A percentile compares a stretch with the other conserved stretches of the same genome.
Evolutionary conservation across 2,888 invertebrate species (phyloP).

Genomic region (Phyto melanocephala): DNA sequence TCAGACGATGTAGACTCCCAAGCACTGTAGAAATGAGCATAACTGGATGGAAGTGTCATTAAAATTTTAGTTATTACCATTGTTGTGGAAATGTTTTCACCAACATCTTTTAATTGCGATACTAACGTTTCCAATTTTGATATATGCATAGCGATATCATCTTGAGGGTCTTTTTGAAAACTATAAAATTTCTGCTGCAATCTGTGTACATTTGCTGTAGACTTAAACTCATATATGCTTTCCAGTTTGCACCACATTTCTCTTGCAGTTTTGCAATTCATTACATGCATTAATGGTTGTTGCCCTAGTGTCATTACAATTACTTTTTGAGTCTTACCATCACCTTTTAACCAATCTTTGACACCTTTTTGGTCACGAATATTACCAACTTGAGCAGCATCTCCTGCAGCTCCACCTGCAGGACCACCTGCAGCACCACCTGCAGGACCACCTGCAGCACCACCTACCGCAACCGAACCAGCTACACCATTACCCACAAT

Average conservation of each 20-base stretch:
- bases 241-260: conserved; percentile 53
- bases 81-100: conserved; percentile 54
- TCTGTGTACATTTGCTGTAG: conserved; percentile 45
- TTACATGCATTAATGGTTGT: conserved; percentile 40
- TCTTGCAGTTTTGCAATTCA: conserved; percentile 45
- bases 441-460: not conserved
- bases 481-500: not conserved
- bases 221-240: conserved; percentile 49
- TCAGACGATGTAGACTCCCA: conserved; percentile 50
- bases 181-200: conserved; percentile 65
- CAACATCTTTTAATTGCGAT: conserved; percentile 54
- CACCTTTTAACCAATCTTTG: conserved; percentile 11
- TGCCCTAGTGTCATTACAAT: conserved; percentile 48
- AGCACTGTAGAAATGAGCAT: conserved; percentile 53
- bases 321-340: conserved; percentile 51
- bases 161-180: conserved; percentile 54
- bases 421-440: not conserved
- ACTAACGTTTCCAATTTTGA: conserved; percentile 53
- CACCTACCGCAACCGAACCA: not conserved
- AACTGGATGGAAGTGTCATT: conserved; percentile 47
- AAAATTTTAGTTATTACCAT: conserved; percentile 57
- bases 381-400: no score
- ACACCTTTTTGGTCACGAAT: not conserved
- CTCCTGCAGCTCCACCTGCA: no score
- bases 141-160: conserved; percentile 61